Evolutionary conservation across 2,113 vertebrate species (phyloP).

Genomic region (Ariopsis seemanni): DNA sequence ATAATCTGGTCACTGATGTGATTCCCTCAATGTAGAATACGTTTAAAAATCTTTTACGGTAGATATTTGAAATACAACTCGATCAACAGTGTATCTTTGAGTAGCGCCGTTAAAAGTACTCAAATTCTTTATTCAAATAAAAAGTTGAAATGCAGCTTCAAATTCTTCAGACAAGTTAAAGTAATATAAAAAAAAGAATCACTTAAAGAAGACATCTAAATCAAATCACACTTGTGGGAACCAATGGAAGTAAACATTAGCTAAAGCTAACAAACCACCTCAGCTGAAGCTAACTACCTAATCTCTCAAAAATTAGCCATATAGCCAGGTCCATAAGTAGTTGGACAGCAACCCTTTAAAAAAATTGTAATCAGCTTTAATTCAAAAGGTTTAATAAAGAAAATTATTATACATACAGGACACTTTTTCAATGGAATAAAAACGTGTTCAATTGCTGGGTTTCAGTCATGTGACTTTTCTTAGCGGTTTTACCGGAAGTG

Average conservation of each 20-base stretch:
- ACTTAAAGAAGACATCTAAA: neutral
- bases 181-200: neutral
- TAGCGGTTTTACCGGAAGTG: too few species aligned
- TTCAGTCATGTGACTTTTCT: too few species aligned
- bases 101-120: neutral
- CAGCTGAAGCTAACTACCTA: neutral
- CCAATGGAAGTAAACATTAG: neutral
- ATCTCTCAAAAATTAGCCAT: neutral
- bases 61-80: neutral
- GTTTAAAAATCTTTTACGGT: neutral
- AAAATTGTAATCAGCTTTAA: too few species aligned
- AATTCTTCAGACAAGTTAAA: neutral
- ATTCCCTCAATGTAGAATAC: neutral
- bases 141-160: neutral
- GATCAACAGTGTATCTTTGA: neutral
- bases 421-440: too few species aligned
- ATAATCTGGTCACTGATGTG: neutral
- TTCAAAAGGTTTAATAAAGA: too few species aligned
- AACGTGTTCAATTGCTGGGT: too few species aligned
- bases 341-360: too few species aligned
- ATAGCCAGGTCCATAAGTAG: too few species aligned
- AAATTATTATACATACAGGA: too few species aligned
- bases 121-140: neutral
- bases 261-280: neutral
- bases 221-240: neutral